Evolutionary conservation across 2,888 invertebrate genomes (phyloP).

Genomic region (Caenorhabditis sp.): DNA sequence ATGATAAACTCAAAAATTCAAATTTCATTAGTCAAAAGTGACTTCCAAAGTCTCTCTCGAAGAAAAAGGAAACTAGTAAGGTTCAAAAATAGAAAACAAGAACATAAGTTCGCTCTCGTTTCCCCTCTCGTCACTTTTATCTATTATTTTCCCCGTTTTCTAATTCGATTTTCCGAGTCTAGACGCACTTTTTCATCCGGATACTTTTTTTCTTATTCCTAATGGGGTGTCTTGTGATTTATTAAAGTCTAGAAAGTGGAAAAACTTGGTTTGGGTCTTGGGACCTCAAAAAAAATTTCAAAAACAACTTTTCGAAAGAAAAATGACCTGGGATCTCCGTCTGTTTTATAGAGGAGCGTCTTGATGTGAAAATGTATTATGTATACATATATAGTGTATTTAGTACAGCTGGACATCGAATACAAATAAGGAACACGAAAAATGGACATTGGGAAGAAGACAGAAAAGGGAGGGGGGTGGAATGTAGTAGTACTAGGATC

Average conservation of each 20-base stretch:
- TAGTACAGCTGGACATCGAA: slow-evolving; percentile 8
- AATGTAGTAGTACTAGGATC: slow-evolving; percentile 19
- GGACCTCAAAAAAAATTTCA: no score
- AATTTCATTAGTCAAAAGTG: no score
- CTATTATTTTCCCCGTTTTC: not conserved
- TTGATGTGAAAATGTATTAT: slow-evolving; percentile 1
- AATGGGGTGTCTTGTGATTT: not conserved
- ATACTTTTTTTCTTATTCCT: not conserved
- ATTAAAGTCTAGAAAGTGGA: not conserved
- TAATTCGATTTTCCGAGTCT: slow-evolving; percentile 1
- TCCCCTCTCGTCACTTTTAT: not conserved
- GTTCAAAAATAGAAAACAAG: slow-evolving; percentile 1
- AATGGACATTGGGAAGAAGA: not conserved
- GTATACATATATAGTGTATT: slow-evolving; percentile 1
- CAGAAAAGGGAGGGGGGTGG: no score
- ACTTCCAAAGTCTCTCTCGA: no score
- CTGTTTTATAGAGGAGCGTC: not conserved
- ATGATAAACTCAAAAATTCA: no score
- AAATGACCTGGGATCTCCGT: not conserved
- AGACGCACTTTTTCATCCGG: not conserved
- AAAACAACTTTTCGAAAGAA: no score
- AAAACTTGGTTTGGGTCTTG: not conserved
- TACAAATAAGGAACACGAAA: slow-evolving; percentile 3
- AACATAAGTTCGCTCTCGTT: not conserved
- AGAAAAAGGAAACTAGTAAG: no score